Percentiles rank a stretch among this genome's conserved stretches.
phyloP scores from a whole-genome alignment of 2,888 invertebrate species.

The Plebejus anna region DNA sequence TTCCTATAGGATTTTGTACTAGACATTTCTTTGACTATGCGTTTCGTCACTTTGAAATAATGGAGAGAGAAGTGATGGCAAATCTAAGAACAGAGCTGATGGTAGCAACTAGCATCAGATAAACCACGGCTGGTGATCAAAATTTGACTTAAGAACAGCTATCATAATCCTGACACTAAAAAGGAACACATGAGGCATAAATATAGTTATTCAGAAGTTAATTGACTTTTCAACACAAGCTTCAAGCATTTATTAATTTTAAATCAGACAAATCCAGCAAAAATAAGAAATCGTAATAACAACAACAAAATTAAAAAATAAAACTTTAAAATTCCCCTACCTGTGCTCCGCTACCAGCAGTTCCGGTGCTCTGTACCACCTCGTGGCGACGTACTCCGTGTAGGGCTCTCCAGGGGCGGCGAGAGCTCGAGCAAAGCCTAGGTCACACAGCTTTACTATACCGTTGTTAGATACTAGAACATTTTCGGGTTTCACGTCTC shows the following conservation, averaged over 20 bases:
- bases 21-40: too few species aligned
- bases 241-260: neutral
- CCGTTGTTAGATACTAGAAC: conserved; percentile 89
- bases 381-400: conserved; percentile 94
- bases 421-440: conserved; percentile 90
- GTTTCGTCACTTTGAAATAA: too few species aligned
- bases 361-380: conserved; percentile 94
- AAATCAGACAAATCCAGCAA: neutral
- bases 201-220: neutral
- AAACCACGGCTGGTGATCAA: too few species aligned
- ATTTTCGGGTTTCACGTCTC: conserved; percentile 95
- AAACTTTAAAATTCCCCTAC: conserved; percentile 47
- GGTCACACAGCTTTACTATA: conserved; percentile 93
- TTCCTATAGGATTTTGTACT: too few species aligned
- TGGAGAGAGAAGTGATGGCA: too few species aligned
- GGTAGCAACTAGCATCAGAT: too few species aligned
- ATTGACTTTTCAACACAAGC: neutral
- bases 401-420: conserved; percentile 87
- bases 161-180: neutral
- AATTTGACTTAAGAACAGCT: neutral
- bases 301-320: too few species aligned
- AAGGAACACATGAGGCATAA: neutral
- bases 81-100: too few species aligned
- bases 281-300: too few species aligned
- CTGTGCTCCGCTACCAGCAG: conserved; percentile 89